Evolutionary conservation across 2,113 vertebrate genomes (phyloP).

Genomic region (Ellobius talpinus): DNA sequence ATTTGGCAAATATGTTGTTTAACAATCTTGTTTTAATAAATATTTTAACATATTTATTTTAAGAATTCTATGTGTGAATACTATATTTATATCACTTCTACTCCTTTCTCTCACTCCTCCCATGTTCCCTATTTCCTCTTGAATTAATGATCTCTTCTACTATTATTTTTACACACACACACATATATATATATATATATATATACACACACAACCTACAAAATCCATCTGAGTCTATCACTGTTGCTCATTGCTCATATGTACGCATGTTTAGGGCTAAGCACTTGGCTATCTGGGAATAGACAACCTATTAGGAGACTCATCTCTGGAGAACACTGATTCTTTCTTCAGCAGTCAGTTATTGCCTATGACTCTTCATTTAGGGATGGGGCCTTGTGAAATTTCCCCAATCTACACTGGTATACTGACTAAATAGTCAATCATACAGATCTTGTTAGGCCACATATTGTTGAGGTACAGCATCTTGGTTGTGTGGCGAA

Average conservation of each 20-base stretch:
- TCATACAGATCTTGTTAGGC: background rate
- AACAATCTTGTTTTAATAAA: constrained; percentile 14
- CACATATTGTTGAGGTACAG: background rate
- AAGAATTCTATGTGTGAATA: background rate
- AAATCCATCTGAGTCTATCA: background rate
- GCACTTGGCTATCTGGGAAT: background rate
- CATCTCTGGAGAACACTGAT: too few relatives aligned
- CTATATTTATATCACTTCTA: background rate
- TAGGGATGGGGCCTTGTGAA: background rate
- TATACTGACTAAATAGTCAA: background rate
- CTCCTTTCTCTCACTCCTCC: too few relatives aligned
- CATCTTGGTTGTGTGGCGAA: background rate
- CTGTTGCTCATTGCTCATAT: too few relatives aligned
- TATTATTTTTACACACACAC: background rate
- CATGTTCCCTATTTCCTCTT: background rate
- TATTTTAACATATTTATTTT: background rate
- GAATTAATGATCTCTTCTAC: background rate
- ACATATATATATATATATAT: background rate
- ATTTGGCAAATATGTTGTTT: background rate
- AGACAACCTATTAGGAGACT: background rate
- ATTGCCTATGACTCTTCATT: background rate
- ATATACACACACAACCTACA: too few relatives aligned
- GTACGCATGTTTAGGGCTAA: background rate
- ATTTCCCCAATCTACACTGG: too few relatives aligned
- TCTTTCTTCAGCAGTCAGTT: background rate